A percentile compares a stretch with the other conserved stretches of the same genome.
Evolutionary conservation across 2,888 invertebrate species (phyloP).

Genomic region (Ellobium chinense): DNA sequence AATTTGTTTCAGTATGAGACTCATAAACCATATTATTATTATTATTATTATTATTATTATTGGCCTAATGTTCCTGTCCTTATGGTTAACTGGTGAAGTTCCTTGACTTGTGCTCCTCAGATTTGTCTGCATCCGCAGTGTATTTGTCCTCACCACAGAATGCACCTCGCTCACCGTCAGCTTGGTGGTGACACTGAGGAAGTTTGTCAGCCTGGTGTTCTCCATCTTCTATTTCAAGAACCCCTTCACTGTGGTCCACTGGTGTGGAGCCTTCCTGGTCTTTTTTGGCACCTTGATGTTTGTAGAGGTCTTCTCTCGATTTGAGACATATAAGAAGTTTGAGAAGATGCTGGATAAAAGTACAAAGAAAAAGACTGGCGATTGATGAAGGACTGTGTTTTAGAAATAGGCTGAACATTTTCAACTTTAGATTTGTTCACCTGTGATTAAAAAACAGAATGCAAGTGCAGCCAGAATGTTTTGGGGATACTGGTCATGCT

Average conservation of each 20-base stretch:
- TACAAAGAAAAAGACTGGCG: conserved; percentile 14
- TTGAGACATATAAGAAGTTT: conserved; percentile 18
- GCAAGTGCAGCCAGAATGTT: too few species aligned
- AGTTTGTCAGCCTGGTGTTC: conserved; percentile 96
- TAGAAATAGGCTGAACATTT: not conserved
- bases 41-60: too few species aligned
- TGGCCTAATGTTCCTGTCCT: too few species aligned
- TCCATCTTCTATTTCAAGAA: conserved; percentile 97
- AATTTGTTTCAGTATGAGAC: too few species aligned
- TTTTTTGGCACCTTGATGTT: conserved; percentile 96
- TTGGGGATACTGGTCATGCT: too few species aligned
- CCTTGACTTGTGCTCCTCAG: conserved; percentile 77
- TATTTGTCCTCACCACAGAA: conserved; percentile 95
- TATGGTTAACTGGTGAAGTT: too few species aligned
- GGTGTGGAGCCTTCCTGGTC: conserved; percentile 93
- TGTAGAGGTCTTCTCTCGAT: conserved; percentile 80
- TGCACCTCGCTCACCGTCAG: conserved; percentile 96
- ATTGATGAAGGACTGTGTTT: not conserved
- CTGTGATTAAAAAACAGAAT: too few species aligned
- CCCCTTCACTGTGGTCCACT: conserved; percentile 93
- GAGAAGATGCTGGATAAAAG: not conserved
- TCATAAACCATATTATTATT: too few species aligned
- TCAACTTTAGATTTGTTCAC: too few species aligned
- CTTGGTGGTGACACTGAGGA: conserved; percentile 95
- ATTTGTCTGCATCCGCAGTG: conserved; percentile 94